Conservation (phyloP, 2,888 invertebrate genomes). For the Mythimna vitellina region DNA sequence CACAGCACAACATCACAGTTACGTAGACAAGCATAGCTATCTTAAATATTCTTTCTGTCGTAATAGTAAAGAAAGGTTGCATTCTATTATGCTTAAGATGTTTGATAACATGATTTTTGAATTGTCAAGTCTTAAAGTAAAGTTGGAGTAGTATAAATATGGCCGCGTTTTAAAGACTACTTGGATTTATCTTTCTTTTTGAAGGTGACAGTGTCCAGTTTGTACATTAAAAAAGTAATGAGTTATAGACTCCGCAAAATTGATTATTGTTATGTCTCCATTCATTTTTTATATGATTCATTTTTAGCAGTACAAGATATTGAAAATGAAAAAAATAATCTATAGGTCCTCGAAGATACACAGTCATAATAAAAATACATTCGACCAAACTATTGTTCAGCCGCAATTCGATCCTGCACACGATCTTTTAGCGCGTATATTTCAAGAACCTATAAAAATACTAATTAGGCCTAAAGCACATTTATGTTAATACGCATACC, state of each 20-base stretch:
- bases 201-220: background rate
- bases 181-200: conserved; percentile 11
- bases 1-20: conserved; percentile 59
- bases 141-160: conserved; percentile 19
- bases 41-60: conserved; percentile 49
- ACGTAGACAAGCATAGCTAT: conserved; percentile 47
- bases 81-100: conserved; percentile 51
- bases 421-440: conserved; percentile 22
- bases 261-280: background rate
- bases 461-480: conserved; percentile 42
- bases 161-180: conserved; percentile 5
- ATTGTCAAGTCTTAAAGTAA: conserved; percentile 38
- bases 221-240: background rate
- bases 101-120: conserved; percentile 58
- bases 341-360: background rate
- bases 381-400: conserved; percentile 26
- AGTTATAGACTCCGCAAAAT: background rate
- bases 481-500: conserved; percentile 53
- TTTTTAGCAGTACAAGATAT: background rate
- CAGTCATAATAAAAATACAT: conserved; percentile 6
- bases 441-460: conserved; percentile 17
- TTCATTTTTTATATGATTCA: background rate
- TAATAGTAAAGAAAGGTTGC: conserved; percentile 57
- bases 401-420: conserved; percentile 20
- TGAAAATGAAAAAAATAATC: background rate